These are phyloP conservation scores for Rhamphomyia laevipes DNA, from an alignment of 2,888 invertebrate genomes.

Conservation along the genomic window DNA sequence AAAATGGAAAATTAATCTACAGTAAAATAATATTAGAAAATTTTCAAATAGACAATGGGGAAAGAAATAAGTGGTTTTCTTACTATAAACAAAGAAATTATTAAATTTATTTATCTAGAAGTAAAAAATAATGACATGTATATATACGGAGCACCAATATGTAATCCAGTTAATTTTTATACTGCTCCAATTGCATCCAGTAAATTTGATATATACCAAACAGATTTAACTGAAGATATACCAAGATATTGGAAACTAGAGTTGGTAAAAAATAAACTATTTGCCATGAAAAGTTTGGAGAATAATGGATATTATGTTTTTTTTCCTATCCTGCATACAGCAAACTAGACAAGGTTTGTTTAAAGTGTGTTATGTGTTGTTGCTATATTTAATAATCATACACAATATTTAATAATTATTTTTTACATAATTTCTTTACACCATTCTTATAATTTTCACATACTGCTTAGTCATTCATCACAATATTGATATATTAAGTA, in stretches of 20 bases:
- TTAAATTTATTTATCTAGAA: neutral
- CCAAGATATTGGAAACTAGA: neutral
- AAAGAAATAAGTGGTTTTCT: neutral
- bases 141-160: neutral
- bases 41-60: neutral
- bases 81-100: neutral
- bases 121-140: neutral
- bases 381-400: neutral
- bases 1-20: slow-evolving; percentile 2
- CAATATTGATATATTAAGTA: no score
- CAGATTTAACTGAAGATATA: neutral
- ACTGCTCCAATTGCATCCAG: neutral
- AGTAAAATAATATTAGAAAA: neutral
- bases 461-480: no score
- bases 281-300: slow-evolving; percentile 1
- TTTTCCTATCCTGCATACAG: slow-evolving; percentile 1
- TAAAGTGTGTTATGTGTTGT: neutral
- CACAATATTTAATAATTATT: no score
- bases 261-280: neutral
- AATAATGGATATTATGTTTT: neutral
- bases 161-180: neutral
- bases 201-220: neutral
- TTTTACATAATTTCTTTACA: no score
- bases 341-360: no score
- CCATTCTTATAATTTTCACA: no score